Evolutionary conservation across 1,140 invertebrate genomes (phyloP).

Genomic region (Drosophila kanapiae): DNA sequence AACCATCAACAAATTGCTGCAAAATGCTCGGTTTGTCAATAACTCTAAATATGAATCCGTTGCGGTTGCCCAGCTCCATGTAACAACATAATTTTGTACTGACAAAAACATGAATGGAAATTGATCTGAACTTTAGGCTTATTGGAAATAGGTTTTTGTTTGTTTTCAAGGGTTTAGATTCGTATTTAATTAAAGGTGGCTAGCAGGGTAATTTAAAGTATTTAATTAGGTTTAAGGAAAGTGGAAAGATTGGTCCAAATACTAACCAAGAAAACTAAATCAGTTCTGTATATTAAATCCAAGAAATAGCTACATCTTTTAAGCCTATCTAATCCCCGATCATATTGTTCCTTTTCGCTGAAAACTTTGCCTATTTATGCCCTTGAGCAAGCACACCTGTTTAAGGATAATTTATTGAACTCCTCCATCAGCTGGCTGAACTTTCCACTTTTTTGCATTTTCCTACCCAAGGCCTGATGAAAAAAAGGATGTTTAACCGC

Average conservation of each 20-base stretch:
- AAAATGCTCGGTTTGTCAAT: constrained; percentile 59
- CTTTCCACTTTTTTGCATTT: constrained; percentile 41
- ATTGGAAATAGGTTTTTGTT: background rate
- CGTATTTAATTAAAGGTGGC: background rate
- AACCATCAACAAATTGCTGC: constrained; percentile 47
- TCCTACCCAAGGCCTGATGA: constrained; percentile 17
- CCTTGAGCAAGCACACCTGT: constrained; percentile 23
- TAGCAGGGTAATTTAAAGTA: background rate
- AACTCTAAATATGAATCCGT: constrained; percentile 47
- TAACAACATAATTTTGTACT: constrained; percentile 36
- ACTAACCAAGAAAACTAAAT: too few relatives aligned
- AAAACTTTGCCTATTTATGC: background rate
- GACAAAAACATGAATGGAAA: background rate
- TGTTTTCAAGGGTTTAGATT: background rate
- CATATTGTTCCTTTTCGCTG: background rate
- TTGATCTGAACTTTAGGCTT: background rate
- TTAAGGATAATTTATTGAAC: constrained; percentile 25
- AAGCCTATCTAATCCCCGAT: background rate
- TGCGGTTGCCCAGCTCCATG: constrained; percentile 2
- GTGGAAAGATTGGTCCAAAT: too few relatives aligned
- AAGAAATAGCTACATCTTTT: background rate
- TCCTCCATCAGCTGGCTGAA: constrained; percentile 35
- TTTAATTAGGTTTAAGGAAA: background rate
- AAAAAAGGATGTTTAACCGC: constrained; percentile 43
- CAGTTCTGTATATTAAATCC: too few relatives aligned